Base-by-base conservation (phyloP, 1,140 invertebrate genomes). In the Drosophila melanica region DNA sequence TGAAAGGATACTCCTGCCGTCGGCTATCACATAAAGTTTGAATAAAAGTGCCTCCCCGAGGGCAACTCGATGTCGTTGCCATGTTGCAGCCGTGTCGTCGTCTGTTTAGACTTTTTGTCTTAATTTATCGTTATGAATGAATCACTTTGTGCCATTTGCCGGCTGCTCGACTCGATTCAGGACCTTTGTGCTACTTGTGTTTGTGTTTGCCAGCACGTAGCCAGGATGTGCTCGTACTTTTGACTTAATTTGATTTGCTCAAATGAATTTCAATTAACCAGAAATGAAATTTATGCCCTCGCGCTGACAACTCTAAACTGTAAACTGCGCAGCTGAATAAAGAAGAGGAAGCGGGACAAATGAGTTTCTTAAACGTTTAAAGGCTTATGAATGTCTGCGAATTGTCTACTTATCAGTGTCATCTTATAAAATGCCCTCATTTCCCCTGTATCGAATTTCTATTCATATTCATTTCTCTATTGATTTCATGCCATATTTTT, bases 51-150 rank as follows among this genome's bases (percentile, higher is more conserved):
- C 79, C 44, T 86, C 82, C 67, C 60, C 48, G 33, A 71, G 78
- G 79, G 51, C 33, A 41, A 59, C 47, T 72, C 45, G 54, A 45
- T 60, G 64, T 58, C 53, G 60, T 60, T 45, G 59, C 47, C 39
- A 66, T 63, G 62, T 60, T 58, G 60, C 55, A 44, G 57, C 58
- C 59, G 53, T 48, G 27, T 37, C 60, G 53, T 48, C 41, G 33
- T 50, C 58, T 65, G 47, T 35, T 44, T 76, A 72, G 65, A 72
- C 74, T 63, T 79, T 63, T 65, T 70, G 75, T 77, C 84, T 77
- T 84, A 90, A 89, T 89, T 89, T 89, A 89, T 89, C 64, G 79
- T 84, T 80, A 70, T 84, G 84, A 89, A 89, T 89, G 84, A 90
- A 89, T 89, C 84, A 89, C 84, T 89, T 75, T 58, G 79, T 60